These are phyloP conservation scores for Harpagus bidentatus DNA, from an alignment of 2,113 vertebrate genomes.

Conservation along the genomic window DNA sequence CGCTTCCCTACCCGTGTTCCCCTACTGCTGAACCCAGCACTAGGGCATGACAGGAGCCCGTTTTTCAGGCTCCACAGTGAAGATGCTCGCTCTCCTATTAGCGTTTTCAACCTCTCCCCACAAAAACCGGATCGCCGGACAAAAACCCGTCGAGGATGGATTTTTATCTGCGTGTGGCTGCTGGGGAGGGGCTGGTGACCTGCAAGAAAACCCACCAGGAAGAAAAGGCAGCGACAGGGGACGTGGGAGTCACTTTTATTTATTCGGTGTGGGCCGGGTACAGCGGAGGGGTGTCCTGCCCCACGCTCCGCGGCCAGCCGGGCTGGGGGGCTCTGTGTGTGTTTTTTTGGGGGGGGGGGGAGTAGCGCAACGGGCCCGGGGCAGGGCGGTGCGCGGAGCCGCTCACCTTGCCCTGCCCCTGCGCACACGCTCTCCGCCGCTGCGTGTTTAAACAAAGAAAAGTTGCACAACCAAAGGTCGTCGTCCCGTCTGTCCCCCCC, in stretches of 20 bases:
- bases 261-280: background rate
- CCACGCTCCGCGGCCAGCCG: background rate
- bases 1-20: background rate
- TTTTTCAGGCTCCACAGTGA: background rate
- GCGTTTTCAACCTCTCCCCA: background rate
- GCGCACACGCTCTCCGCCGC: too few species aligned
- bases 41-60: background rate
- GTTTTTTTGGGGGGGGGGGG: too few species aligned
- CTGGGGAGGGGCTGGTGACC: background rate
- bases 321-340: background rate
- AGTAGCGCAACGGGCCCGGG: too few species aligned
- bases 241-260: constrained; percentile 40
- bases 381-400: too few species aligned
- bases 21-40: background rate
- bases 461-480: too few species aligned
- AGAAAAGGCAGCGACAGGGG: constrained; percentile 24
- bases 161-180: background rate
- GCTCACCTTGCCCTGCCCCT: too few species aligned
- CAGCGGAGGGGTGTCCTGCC: background rate
- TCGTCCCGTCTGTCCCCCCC: too few species aligned
- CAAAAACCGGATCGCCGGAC: background rate
- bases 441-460: too few species aligned
- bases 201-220: background rate
- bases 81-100: background rate
- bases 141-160: background rate